Evolutionary conservation across 2,797 vertebrate species (phyloP).

Genomic region (Aythya fuligula): DNA sequence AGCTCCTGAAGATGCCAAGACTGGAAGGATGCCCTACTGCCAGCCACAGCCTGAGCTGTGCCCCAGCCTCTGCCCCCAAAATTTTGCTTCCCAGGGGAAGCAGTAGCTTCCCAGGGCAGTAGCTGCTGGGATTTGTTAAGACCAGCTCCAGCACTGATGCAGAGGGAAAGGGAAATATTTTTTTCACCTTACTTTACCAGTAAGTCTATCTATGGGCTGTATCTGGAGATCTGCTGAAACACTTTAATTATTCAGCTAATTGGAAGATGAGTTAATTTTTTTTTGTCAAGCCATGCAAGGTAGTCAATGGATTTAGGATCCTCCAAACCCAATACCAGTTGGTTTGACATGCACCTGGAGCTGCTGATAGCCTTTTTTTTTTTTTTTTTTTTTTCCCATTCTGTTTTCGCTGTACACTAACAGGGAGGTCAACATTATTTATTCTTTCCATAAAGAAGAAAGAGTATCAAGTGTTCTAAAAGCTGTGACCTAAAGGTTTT

Average conservation of each 20-base stretch:
- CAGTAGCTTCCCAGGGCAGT: not conserved
- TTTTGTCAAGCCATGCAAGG: not conserved
- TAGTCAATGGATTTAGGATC: not conserved
- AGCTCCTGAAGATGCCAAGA: accelerated
- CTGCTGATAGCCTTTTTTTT: not conserved
- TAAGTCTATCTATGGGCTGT: not conserved
- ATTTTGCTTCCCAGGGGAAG: not conserved
- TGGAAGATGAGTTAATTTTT: conserved; percentile 21
- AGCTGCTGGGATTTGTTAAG: not conserved
- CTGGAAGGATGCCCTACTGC: not conserved
- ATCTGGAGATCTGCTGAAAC: not conserved
- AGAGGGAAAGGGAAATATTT: not conserved
- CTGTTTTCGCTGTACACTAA: not conserved
- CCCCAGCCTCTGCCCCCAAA: not conserved
- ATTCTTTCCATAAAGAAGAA: conserved; percentile 33
- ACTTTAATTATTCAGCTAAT: not conserved
- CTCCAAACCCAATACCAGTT: not conserved
- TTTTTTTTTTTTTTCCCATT: not conserved
- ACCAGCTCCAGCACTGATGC: not conserved
- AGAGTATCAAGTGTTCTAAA: conserved; percentile 49
- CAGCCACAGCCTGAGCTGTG: not conserved
- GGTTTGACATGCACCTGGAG: not conserved
- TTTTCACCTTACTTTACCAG: not conserved
- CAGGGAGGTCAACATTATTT: conserved; percentile 10
- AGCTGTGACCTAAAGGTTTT: conserved; percentile 55